Evolutionary conservation across 1,140 invertebrate genomes (phyloP), one percentile per base, ranked within the genome.

Genomic region (Caenorhabditis remanei): DNA sequence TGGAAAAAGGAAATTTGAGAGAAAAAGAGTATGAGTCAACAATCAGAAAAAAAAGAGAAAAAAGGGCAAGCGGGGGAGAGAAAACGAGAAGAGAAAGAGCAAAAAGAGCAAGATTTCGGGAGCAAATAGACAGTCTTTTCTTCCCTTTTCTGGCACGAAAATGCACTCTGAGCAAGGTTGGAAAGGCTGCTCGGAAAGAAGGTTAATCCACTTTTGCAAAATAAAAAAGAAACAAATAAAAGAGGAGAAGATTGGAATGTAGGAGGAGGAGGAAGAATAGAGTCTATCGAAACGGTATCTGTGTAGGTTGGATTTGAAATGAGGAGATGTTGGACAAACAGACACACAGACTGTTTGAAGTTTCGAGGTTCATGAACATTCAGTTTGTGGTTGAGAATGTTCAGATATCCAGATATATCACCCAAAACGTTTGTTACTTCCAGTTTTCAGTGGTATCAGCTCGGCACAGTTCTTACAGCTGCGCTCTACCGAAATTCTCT

Each of bases 111-210:
- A 50, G n/a, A 24, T 43, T 79, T 79, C 46, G 46, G 71, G 61
- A 79, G 71, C 71, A 79, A 79, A 79, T n/a, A 71, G n/a, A 65
- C 24, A 46, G 65, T 71, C 16, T 46, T 11, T n/a, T 40, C 63
- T 67, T 41, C 63, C 21, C 46, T 53, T 79, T 41, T 53, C 19
- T 41, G 46, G 24, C 61, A 32, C 24, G 61, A 24, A 63, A 58
- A 58, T 58, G 56, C 61, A 13, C 61, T 40, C n/a, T 19, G n/a
- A 32, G 50, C 11, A 14, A 53, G 11, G 50, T 53, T 6, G 50
- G 50, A 16, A 16, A 32, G 32, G 32, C 32, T 32, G 32, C 32
- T 32, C 32, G 32, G 32, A 32, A 32, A 32, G 32, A 32, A 32
- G 32, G 32, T 32, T 32, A 32, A 32, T 32, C 32, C 32, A 32